phyloP scores from a whole-genome alignment of 2,888 invertebrate species.

The Drepanosiphum platanoidis region DNA sequence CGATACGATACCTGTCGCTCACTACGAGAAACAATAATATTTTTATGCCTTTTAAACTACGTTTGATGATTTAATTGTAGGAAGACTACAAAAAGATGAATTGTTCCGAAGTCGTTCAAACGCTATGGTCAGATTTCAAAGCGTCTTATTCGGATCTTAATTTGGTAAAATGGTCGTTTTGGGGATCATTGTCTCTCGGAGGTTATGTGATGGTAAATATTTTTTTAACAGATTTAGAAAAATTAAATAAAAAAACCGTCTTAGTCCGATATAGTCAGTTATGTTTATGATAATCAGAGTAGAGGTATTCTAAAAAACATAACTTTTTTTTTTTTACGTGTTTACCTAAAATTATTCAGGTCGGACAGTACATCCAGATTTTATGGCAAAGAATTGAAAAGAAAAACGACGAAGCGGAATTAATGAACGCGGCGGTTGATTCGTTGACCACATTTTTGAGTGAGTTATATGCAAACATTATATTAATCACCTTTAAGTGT shows the following conservation, averaged over 20 bases:
- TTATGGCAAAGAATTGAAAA: conserved; percentile 60
- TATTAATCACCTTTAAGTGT: too few species aligned
- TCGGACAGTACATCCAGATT: conserved; percentile 61
- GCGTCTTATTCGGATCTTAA: conserved; percentile 66
- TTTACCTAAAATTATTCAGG: conserved; percentile 48
- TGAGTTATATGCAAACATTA: too few species aligned
- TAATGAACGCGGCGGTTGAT: conserved; percentile 63
- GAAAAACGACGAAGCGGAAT: not conserved
- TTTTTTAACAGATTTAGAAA: not conserved
- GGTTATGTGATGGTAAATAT: conserved; percentile 67
- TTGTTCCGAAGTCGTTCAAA: conserved; percentile 31
- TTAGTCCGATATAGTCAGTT: too few species aligned
- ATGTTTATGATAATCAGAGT: too few species aligned
- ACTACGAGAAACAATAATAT: not conserved
- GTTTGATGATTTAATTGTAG: too few species aligned
- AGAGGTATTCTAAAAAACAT: too few species aligned
- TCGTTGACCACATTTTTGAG: conserved; percentile 57
- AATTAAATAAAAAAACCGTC: too few species aligned
- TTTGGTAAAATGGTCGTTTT: conserved; percentile 70
- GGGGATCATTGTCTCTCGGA: conserved; percentile 71
- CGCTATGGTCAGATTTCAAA: conserved; percentile 66
- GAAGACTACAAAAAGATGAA: conserved; percentile 11
- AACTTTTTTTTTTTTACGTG: too few species aligned
- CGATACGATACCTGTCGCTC: not conserved
- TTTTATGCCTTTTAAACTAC: not conserved